Evolutionary conservation across 2,113 vertebrate species (phyloP), one percentile per base, ranked within the genome.

Genomic region (Oxyruncus cristatus): DNA sequence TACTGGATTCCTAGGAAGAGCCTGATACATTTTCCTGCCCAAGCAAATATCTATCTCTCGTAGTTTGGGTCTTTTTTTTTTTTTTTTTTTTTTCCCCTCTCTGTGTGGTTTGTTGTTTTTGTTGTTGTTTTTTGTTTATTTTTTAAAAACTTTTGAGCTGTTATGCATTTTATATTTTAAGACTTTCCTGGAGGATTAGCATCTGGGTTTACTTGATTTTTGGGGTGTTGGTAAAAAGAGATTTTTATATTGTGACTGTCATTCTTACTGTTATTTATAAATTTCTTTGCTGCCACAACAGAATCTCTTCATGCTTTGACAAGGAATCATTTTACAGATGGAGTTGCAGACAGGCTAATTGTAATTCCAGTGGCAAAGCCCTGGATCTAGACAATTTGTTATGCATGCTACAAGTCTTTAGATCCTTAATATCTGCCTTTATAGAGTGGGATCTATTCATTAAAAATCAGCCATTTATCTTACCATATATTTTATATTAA

Each of bases 381-480:
- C 12, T 65, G 22, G 37, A 78, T 94, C 56, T 52, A 71, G 52
- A 82, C 47, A 87, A 61, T 95, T 93, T 91, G 58, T 65, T 85
- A 11, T 85, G 72, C 88, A 52, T 19, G 10, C 67, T 89, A 77
- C 63, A 22, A 50, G 53, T 28, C 67, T 96, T 85, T 66, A 83
- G 74, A 94, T 27, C 8, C 66, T 92, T 61, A 85, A 76, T 79
- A 85, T 55, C 62, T 96, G 77, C n/a, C 33, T 89, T 83, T 89
- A 70, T 18, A 50, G 27, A 76, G 63, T 71, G 33, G 14, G 26
- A 73, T 78, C 53, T 92, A 30, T 70, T 95, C 2, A 89, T 88
- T 91, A 79, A 72, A 96, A 96, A 68, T 53, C 58, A 76, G 18
- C 8, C 32, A 88, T 91, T 91, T 92, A 61, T 83, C 81, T 87